These are phyloP conservation scores for Sinohyriopsis cumingii DNA, from an alignment of 2,888 invertebrate species.

Conservation along the genomic window DNA sequence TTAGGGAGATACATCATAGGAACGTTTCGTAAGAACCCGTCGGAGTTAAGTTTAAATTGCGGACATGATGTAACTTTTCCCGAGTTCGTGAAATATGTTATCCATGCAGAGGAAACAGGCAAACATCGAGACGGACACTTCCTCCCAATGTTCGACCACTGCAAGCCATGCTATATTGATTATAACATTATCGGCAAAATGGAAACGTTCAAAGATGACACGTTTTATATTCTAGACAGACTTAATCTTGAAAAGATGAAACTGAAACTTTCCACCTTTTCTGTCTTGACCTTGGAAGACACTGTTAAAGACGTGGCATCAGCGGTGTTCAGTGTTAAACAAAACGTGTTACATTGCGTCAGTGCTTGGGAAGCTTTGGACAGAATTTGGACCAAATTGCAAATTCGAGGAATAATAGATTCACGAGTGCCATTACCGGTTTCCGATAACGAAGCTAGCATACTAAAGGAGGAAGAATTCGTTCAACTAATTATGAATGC, in stretches of 20 bases:
- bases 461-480: constrained; percentile 8
- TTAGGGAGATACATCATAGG: constrained; percentile 11
- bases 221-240: constrained; percentile 13
- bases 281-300: too few relatives aligned
- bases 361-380: constrained; percentile 10
- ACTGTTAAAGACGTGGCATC: too few relatives aligned
- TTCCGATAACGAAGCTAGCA: background rate
- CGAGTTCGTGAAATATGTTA: constrained; percentile 28
- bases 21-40: constrained; percentile 9
- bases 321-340: too few relatives aligned
- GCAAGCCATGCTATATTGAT: constrained; percentile 30
- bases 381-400: constrained; percentile 22
- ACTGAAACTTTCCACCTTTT: too few relatives aligned
- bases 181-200: constrained; percentile 33
- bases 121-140: constrained; percentile 24
- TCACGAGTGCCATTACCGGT: constrained; percentile 16
- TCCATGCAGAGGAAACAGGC: constrained; percentile 13
- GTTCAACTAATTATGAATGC: constrained; percentile 7
- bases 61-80: constrained; percentile 28
- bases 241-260: constrained; percentile 6
- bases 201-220: constrained; percentile 25
- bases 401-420: constrained; percentile 25
- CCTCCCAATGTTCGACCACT: constrained; percentile 32
- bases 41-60: constrained; percentile 12
- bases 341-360: constrained; percentile 1